Conservation (phyloP, 2,797 vertebrate genomes). For the Vireo griseus region DNA sequence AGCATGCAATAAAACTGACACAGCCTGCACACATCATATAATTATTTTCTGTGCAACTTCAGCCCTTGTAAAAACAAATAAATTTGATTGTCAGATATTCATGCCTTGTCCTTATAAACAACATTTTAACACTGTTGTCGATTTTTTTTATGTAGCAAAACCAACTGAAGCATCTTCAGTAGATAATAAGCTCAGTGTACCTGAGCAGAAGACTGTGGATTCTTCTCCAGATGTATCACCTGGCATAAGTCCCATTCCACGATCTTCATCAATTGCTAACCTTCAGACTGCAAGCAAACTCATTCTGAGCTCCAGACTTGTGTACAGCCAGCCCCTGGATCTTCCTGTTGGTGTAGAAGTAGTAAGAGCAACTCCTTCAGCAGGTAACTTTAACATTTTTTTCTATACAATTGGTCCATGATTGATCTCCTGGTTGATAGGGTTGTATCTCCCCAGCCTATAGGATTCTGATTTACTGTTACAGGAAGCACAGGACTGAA, state of each 20-base stretch:
- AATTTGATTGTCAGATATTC: neutral
- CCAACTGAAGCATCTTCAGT: slow-evolving; percentile 71
- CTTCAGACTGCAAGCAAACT: slow-evolving; percentile 97
- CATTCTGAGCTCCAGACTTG: slow-evolving; percentile 92
- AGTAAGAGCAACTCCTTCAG: slow-evolving; percentile 93
- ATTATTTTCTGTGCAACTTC: neutral
- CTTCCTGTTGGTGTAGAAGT: slow-evolving; percentile 92
- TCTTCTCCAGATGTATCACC: slow-evolving; percentile 88
- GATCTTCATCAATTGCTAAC: slow-evolving; percentile 95
- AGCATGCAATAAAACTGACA: neutral
- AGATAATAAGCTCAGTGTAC: slow-evolving; percentile 85
- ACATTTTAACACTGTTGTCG: neutral
- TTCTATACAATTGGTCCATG: neutral
- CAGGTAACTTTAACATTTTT: slow-evolving; percentile 76
- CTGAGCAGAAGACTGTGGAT: slow-evolving; percentile 79
- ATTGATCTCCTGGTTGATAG: neutral
- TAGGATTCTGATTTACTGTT: neutral
- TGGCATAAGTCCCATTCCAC: slow-evolving; percentile 82
- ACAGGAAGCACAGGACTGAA: neutral
- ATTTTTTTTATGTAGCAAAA: slow-evolving; percentile 74
- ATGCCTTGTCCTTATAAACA: neutral
- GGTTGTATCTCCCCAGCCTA: neutral
- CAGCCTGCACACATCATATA: neutral
- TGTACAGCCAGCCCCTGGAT: slow-evolving; percentile 90
- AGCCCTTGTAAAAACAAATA: neutral